A percentile compares a stretch with the other conserved stretches of the same genome.
Evolutionary conservation across 2,797 vertebrate genomes (phyloP).

Genomic region (Gobionotothen gibberifrons): DNA sequence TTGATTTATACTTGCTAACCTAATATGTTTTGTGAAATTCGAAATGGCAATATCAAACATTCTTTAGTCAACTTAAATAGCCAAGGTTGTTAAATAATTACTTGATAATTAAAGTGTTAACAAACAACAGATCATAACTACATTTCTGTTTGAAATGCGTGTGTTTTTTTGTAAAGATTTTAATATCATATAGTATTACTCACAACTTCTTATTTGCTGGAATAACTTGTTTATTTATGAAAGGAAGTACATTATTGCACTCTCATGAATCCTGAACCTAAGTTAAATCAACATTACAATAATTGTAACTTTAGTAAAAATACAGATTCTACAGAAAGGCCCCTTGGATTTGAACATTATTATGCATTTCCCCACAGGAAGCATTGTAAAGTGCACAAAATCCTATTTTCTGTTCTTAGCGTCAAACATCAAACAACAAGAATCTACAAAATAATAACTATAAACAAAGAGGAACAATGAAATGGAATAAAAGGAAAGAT

Average conservation of each 20-base stretch:
- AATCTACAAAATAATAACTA: neutral
- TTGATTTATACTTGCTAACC: neutral
- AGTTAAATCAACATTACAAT: neutral
- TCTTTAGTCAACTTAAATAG: neutral
- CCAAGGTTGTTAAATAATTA: neutral
- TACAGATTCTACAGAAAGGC: neutral
- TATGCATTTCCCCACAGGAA: neutral
- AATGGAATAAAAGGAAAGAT: neutral
- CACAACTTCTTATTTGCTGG: neutral
- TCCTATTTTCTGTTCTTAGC: neutral
- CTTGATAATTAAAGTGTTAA: neutral
- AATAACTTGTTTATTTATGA: neutral
- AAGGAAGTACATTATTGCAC: neutral
- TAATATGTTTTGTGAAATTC: neutral
- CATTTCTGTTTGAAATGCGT: neutral
- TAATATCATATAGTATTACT: neutral
- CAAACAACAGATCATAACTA: neutral
- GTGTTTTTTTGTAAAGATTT: neutral
- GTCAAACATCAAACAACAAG: neutral
- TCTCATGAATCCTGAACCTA: neutral
- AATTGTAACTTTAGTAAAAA: neutral
- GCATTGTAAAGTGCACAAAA: constrained; percentile 4
- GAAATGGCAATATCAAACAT: neutral
- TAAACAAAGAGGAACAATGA: neutral
- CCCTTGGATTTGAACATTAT: neutral